These are phyloP conservation scores for Drosophila hydei DNA, from an alignment of 1,140 invertebrate genomes.

Conservation along the genomic window DNA sequence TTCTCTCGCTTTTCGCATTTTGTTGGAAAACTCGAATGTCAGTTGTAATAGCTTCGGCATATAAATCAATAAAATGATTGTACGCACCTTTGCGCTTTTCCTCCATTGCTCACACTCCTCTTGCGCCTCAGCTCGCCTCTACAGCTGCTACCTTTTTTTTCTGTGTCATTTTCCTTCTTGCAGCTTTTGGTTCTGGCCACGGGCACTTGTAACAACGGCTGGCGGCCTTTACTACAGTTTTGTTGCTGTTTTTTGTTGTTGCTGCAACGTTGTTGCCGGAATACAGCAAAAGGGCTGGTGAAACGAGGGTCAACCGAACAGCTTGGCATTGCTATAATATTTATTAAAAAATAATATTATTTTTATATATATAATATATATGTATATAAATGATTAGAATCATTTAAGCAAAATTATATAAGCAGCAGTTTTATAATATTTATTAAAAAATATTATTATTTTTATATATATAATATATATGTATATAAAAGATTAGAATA, in stretches of 20 bases:
- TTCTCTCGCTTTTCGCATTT: slow-evolving; percentile 28
- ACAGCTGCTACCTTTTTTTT: slow-evolving; percentile 29
- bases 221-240: slow-evolving; percentile 48
- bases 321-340: background rate
- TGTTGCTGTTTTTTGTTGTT: slow-evolving; percentile 32
- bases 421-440: no score
- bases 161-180: slow-evolving; percentile 48
- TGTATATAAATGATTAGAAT: background rate
- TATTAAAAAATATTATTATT: no score
- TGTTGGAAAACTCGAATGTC: slow-evolving; percentile 80
- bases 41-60: slow-evolving; percentile 83
- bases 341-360: no score
- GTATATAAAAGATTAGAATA: background rate
- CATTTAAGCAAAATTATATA: no score
- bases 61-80: slow-evolving; percentile 84
- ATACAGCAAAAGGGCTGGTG: slow-evolving; percentile 60
- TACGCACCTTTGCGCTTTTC: slow-evolving; percentile 74
- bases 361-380: background rate
- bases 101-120: background rate
- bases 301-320: slow-evolving; percentile 31
- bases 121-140: background rate
- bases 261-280: slow-evolving; percentile 70
- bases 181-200: slow-evolving; percentile 58
- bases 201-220: slow-evolving; percentile 61
- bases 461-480: background rate